These are phyloP conservation scores for Gobio occitaniae DNA, from an alignment of 2,797 vertebrate species.

Conservation along the genomic window DNA sequence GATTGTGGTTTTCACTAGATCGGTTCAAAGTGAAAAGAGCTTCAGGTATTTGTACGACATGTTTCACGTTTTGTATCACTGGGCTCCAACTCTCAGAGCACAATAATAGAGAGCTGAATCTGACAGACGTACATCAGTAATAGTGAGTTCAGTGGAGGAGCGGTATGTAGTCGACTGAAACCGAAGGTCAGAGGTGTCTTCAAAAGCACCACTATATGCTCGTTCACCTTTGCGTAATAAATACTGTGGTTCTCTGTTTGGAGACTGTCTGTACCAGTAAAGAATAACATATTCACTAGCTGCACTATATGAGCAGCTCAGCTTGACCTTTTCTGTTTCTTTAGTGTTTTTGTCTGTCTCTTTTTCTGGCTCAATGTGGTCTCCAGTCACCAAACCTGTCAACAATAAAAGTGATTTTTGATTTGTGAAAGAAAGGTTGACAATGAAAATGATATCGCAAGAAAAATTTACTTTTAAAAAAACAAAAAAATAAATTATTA, in stretches of 20 bases:
- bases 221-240: neutral
- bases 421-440: neutral
- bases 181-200: neutral
- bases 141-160: neutral
- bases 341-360: neutral
- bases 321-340: neutral
- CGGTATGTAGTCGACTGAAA: neutral
- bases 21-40: neutral
- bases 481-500: too few species aligned
- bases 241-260: neutral
- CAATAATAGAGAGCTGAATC: slow-evolving; percentile 7
- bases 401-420: neutral
- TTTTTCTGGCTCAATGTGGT: neutral
- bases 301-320: neutral
- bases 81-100: neutral
- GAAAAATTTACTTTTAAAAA: too few species aligned
- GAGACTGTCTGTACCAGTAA: neutral
- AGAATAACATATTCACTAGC: fast-evolving
- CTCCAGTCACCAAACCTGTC: neutral
- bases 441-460: neutral
- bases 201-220: too few species aligned
- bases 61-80: too few species aligned
- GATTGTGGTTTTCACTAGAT: neutral
- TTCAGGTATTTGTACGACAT: neutral
- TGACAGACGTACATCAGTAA: neutral